Evolutionary conservation across 2,113 vertebrate genomes (phyloP).

Genomic region (Ivindomyrus marchei): DNA sequence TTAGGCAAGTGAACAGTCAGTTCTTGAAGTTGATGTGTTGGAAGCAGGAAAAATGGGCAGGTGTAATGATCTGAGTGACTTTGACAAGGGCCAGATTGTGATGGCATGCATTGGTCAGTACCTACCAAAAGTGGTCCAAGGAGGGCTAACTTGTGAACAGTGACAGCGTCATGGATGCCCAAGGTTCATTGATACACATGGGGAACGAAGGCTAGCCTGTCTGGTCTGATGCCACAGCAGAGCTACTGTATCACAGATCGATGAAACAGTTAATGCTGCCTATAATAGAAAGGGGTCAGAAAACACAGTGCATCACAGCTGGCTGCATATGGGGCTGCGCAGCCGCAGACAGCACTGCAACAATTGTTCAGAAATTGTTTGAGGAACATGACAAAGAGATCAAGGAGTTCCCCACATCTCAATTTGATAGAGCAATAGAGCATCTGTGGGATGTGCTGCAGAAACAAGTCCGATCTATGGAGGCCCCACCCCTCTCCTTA

Average conservation of each 20-base stretch:
- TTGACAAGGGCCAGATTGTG: no score
- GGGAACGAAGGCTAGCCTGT: no score
- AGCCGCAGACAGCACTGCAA: neutral
- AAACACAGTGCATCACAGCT: no score
- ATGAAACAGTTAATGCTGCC: neutral
- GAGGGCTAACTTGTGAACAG: neutral
- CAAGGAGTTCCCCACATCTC: neutral
- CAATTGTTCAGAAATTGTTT: neutral
- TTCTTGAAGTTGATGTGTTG: no score
- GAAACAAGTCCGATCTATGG: neutral
- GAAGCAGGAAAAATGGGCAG: no score
- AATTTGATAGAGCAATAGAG: neutral
- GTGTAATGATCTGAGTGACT: no score
- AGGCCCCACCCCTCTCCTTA: neutral
- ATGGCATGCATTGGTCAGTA: no score
- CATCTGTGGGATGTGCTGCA: neutral
- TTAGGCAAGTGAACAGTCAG: no score
- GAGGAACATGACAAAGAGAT: neutral
- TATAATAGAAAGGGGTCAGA: neutral
- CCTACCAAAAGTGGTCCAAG: neutral
- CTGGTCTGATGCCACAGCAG: no score
- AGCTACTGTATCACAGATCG: neutral
- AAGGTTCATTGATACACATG: no score
- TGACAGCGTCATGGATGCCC: no score
- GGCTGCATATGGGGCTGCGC: neutral